phyloP scores from a whole-genome alignment of 2,113 vertebrate genomes.

The Pomatorhinus ruficollis region DNA sequence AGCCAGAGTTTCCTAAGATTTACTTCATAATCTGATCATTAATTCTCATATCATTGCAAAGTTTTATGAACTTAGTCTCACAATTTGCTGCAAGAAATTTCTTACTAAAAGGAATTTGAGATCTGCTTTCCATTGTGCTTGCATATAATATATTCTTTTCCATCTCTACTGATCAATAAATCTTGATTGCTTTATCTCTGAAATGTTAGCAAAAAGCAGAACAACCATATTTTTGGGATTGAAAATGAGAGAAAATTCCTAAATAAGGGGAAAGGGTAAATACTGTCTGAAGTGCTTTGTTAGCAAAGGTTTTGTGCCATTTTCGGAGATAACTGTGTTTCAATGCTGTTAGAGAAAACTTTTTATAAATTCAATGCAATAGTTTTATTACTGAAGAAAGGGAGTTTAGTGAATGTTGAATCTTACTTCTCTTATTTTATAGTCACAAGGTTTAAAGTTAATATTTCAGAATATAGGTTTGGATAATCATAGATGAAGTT shows the following conservation, averaged over 20 bases:
- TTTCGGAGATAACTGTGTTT: neutral
- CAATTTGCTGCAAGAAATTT: neutral
- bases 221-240: neutral
- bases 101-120: neutral
- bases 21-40: neutral
- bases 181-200: neutral
- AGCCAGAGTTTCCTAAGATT: neutral
- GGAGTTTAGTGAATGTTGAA: neutral
- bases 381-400: neutral
- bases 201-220: neutral
- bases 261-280: neutral
- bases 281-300: neutral
- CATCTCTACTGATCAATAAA: neutral
- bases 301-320: neutral
- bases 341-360: neutral
- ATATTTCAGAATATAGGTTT: neutral
- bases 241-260: neutral
- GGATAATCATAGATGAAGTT: neutral
- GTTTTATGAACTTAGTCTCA: neutral
- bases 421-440: neutral
- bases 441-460: neutral
- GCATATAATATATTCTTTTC: neutral
- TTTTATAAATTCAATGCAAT: neutral
- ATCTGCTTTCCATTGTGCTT: neutral
- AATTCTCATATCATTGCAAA: neutral